phyloP scores from a whole-genome alignment of 2,113 vertebrate genomes.

The Mola mola region DNA sequence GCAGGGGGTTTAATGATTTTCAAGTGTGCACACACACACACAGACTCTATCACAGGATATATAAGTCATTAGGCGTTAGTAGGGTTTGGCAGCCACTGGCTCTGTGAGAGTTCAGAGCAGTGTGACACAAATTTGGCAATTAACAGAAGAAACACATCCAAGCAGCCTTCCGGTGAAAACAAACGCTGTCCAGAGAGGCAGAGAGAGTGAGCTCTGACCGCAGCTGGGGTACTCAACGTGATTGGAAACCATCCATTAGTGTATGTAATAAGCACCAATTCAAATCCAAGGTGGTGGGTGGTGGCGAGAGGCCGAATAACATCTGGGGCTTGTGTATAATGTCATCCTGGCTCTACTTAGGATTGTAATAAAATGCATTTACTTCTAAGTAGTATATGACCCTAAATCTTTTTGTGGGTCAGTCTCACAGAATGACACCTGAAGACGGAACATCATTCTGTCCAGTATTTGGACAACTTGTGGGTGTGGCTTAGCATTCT shows the following conservation, averaged over 20 bases:
- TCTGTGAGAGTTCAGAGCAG: conserved; percentile 54
- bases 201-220: neutral
- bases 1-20: conserved; percentile 48
- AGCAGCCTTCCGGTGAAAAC: conserved; percentile 7
- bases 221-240: neutral
- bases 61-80: conserved; percentile 67
- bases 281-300: neutral
- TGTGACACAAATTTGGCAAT: conserved; percentile 67
- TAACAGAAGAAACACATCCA: conserved; percentile 40
- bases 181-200: conserved; percentile 4
- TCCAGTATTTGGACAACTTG: too few species aligned
- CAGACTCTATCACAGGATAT: conserved; percentile 45
- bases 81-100: conserved; percentile 54
- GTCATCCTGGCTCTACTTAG: neutral
- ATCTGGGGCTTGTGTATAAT: neutral
- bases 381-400: too few species aligned
- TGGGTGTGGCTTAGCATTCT: too few species aligned
- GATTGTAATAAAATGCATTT: neutral
- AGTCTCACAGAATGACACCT: conserved; percentile 8
- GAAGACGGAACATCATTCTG: too few species aligned
- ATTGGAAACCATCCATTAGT: conserved; percentile 16
- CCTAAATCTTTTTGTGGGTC: conserved; percentile 1
- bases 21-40: conserved; percentile 10
- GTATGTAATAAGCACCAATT: neutral
- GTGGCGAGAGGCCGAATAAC: neutral